These are phyloP conservation scores for Achlya flavicornis DNA, from an alignment of 2,888 invertebrate genomes.

Conservation along the genomic window DNA sequence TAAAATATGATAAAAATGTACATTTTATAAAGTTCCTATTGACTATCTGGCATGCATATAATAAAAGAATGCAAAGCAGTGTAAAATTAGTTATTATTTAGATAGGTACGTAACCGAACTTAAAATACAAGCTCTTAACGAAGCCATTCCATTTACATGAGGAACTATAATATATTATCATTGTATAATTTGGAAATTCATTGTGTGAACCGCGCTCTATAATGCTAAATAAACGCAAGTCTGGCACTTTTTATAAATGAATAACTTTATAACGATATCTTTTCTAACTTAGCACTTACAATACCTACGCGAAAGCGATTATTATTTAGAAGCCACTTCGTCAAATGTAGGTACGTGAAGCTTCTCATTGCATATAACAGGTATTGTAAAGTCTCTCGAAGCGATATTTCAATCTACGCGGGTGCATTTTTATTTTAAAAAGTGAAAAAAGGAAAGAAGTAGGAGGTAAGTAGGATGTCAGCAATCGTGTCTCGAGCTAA, in stretches of 20 bases:
- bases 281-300: conserved; percentile 72
- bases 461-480: conserved; percentile 76
- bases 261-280: conserved; percentile 49
- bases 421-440: conserved; percentile 80
- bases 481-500: conserved; percentile 80
- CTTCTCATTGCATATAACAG: conserved; percentile 69
- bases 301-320: conserved; percentile 71
- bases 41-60: conserved; percentile 79
- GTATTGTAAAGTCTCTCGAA: conserved; percentile 69
- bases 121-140: conserved; percentile 75
- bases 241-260: conserved; percentile 55
- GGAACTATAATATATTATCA: conserved; percentile 51
- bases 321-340: conserved; percentile 72
- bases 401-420: conserved; percentile 78
- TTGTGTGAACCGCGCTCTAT: conserved; percentile 72
- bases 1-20: conserved; percentile 37
- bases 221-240: conserved; percentile 70
- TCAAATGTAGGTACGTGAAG: conserved; percentile 69
- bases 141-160: conserved; percentile 81
- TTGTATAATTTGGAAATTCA: conserved; percentile 64
- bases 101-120: conserved; percentile 61
- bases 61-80: conserved; percentile 82
- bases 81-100: conserved; percentile 64
- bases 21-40: conserved; percentile 71
- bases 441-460: conserved; percentile 77